A percentile compares a stretch with the other conserved stretches of the same genome.
phyloP scores from a whole-genome alignment of 2,797 vertebrate genomes.

The Phrynocephalus forsythii region DNA sequence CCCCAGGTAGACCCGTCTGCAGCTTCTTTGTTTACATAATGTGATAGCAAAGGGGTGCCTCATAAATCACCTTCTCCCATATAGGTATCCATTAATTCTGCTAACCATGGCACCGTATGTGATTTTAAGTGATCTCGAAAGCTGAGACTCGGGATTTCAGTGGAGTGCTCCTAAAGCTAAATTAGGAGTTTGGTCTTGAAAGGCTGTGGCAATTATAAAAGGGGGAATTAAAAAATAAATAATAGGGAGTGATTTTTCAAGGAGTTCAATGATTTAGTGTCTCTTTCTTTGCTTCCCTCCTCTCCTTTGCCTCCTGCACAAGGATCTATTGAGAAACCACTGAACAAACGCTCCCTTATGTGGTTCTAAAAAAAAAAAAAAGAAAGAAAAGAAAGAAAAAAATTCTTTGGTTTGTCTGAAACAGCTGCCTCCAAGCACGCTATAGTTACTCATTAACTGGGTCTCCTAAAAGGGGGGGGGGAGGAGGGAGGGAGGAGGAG shows the following conservation, averaged over 20 bases:
- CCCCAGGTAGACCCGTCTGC: not conserved
- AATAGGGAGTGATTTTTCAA: slow-evolving; percentile 59
- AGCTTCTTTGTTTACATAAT: not conserved
- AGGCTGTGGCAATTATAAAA: slow-evolving; percentile 20
- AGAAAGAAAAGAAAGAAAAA: slow-evolving; percentile 24
- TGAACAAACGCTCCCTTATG: slow-evolving; percentile 95
- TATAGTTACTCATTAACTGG: slow-evolving; percentile 84
- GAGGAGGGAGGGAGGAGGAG: slow-evolving; percentile 51
- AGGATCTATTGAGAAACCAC: slow-evolving; percentile 89
- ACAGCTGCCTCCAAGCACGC: slow-evolving; percentile 79
- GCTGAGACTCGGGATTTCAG: not conserved
- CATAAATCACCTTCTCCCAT: not conserved
- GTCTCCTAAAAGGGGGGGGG: slow-evolving; percentile 68
- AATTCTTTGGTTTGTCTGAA: slow-evolving; percentile 69
- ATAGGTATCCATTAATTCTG: accelerated
- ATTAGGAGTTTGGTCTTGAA: slow-evolving; percentile 23
- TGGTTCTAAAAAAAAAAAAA: slow-evolving; percentile 71
- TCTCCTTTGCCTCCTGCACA: slow-evolving; percentile 82
- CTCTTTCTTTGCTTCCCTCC: slow-evolving; percentile 81
- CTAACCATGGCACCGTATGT: not conserved
- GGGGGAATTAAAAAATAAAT: slow-evolving; percentile 39
- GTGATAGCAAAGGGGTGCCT: not conserved
- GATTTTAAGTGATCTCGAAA: slow-evolving; percentile 19
- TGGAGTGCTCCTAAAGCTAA: not conserved
- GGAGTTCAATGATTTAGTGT: slow-evolving; percentile 73